A percentile compares a stretch with the other conserved stretches of the same genome.
These are phyloP conservation scores for Menura novaehollandiae DNA, from an alignment of 2,113 vertebrate species.

Conservation along the genomic window DNA sequence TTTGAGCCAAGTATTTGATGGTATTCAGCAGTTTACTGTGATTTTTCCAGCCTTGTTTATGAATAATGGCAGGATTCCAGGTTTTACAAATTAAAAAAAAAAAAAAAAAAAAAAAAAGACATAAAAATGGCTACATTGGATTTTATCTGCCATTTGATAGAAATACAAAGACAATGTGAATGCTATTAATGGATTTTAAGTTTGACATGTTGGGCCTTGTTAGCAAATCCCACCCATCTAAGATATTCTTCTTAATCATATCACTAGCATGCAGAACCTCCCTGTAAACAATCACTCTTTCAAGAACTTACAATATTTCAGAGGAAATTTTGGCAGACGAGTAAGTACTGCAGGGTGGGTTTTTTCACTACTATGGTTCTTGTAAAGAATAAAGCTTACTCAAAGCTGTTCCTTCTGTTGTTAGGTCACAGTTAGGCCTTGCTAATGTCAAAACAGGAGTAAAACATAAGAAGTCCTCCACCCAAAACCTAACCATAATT, in stretches of 20 bases:
- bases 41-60: background rate
- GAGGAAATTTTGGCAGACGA: background rate
- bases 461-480: background rate
- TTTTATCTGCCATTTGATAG: constrained; percentile 38
- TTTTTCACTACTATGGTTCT: background rate
- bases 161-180: background rate
- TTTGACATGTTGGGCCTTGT: background rate
- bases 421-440: background rate
- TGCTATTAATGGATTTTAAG: constrained; percentile 6
- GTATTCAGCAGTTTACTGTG: background rate
- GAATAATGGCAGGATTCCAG: constrained; percentile 22
- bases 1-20: background rate
- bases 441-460: background rate
- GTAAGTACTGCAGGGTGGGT: background rate
- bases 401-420: background rate
- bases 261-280: background rate
- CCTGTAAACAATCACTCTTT: background rate
- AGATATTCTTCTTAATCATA: background rate
- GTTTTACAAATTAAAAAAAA: constrained; percentile 14
- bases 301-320: background rate
- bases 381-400: background rate
- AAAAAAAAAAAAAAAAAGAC: background rate
- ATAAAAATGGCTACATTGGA: constrained; percentile 31
- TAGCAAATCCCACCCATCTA: background rate
- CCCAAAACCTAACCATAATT: background rate